These are phyloP conservation scores for Nyctalus aviator DNA, from an alignment of 2,797 vertebrate genomes.

Conservation along the genomic window DNA sequence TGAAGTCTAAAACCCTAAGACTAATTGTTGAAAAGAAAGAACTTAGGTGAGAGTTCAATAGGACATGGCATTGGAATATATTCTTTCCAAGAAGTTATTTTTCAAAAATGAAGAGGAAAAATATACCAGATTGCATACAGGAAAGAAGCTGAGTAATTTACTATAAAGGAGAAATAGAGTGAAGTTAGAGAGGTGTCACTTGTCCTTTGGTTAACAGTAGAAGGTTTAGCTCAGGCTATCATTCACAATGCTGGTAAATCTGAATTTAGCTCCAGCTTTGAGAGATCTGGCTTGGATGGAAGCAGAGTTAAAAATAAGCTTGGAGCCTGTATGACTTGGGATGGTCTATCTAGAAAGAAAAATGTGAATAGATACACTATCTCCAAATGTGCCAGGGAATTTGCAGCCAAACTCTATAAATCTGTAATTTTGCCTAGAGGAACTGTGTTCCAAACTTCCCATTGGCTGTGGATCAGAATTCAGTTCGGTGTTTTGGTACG, in stretches of 20 bases:
- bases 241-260: background rate
- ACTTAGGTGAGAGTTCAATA: background rate
- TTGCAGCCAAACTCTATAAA: slow-evolving; percentile 19
- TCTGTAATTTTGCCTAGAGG: slow-evolving; percentile 22
- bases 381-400: slow-evolving; percentile 6
- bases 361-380: background rate
- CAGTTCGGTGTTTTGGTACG: slow-evolving; percentile 37
- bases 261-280: background rate
- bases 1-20: background rate
- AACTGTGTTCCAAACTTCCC: background rate
- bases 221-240: background rate
- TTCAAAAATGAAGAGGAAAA: slow-evolving; percentile 7
- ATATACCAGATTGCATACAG: background rate
- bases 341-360: background rate
- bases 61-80: background rate
- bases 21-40: background rate
- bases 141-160: background rate
- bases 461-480: background rate
- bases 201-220: background rate
- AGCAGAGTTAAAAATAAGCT: slow-evolving; percentile 49
- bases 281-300: background rate
- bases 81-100: background rate
- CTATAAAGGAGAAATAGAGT: background rate
- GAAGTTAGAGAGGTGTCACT: background rate
- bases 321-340: background rate